Evolutionary conservation across 2,888 invertebrate species (phyloP).

Genomic region (Tholera decimalis): DNA sequence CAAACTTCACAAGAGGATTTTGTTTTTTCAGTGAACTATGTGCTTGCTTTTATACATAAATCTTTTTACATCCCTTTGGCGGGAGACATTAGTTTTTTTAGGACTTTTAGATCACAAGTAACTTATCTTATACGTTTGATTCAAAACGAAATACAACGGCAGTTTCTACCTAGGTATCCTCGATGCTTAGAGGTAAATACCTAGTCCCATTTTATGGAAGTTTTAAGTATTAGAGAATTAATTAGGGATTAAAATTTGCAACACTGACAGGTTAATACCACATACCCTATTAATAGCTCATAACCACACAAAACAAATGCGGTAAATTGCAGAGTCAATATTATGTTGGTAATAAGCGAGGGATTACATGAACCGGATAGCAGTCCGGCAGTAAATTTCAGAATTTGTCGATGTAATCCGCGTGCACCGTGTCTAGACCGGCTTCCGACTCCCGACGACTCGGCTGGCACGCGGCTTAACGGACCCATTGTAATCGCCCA

Average conservation of each 20-base stretch:
- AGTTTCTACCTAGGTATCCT: too few relatives aligned
- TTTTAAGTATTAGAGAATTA: background rate
- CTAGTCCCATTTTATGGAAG: background rate
- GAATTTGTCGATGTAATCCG: slow-evolving; percentile 67
- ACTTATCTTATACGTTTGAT: background rate
- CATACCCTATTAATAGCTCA: slow-evolving; percentile 23
- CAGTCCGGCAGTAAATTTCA: slow-evolving; percentile 61
- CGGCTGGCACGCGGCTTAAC: slow-evolving; percentile 48
- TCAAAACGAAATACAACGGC: background rate
- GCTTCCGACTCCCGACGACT: slow-evolving; percentile 30
- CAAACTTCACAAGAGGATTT: slow-evolving; percentile 6
- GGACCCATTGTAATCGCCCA: slow-evolving; percentile 59
- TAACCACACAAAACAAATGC: slow-evolving; percentile 47
- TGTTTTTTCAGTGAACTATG: slow-evolving; percentile 22
- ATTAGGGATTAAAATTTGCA: background rate
- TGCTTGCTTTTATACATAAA: slow-evolving; percentile 5
- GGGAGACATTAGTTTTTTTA: background rate
- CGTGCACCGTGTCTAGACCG: slow-evolving; percentile 45
- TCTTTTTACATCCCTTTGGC: background rate
- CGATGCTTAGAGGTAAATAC: background rate
- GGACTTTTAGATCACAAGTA: background rate
- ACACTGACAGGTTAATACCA: too few relatives aligned
- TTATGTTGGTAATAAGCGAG: slow-evolving; percentile 29
- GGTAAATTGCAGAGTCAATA: slow-evolving; percentile 38
- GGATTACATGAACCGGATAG: slow-evolving; percentile 44